Evolutionary conservation across 2,113 vertebrate species (phyloP).

Genomic region (Callospermophilus lateralis): DNA sequence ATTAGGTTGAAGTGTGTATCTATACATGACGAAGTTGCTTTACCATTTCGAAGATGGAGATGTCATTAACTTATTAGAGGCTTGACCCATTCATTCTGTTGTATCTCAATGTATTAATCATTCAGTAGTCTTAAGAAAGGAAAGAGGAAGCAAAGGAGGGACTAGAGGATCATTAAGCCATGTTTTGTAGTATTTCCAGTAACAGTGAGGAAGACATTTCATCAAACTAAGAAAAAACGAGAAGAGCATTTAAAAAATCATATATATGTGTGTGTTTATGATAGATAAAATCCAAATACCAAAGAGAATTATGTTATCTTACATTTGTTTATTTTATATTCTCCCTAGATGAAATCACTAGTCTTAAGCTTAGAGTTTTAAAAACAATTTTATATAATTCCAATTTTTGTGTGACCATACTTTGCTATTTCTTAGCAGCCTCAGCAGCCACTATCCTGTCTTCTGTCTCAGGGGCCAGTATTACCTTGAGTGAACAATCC

Average conservation of each 20-base stretch:
- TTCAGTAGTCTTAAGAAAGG: neutral
- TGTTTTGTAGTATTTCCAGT: neutral
- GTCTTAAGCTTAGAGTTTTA: neutral
- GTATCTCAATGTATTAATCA: neutral
- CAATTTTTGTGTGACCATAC: neutral
- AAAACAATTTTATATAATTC: neutral
- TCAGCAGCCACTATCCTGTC: neutral
- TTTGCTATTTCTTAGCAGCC: neutral
- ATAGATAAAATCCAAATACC: neutral
- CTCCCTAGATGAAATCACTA: neutral
- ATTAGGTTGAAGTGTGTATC: neutral
- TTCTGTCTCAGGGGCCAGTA: neutral
- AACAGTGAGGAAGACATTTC: neutral
- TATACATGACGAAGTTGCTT: neutral
- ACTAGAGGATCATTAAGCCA: neutral
- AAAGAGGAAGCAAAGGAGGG: neutral
- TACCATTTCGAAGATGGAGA: neutral
- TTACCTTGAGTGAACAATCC: neutral
- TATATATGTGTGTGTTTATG: neutral
- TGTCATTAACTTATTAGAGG: neutral
- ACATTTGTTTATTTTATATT: neutral
- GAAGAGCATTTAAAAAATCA: neutral
- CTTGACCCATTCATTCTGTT: rapidly evolving
- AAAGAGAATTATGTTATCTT: neutral
- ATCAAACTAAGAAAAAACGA: neutral